Evolutionary conservation across 2,113 vertebrate genomes (phyloP), one percentile per base, ranked within the genome.

Genomic region (Psettodes erumei): DNA sequence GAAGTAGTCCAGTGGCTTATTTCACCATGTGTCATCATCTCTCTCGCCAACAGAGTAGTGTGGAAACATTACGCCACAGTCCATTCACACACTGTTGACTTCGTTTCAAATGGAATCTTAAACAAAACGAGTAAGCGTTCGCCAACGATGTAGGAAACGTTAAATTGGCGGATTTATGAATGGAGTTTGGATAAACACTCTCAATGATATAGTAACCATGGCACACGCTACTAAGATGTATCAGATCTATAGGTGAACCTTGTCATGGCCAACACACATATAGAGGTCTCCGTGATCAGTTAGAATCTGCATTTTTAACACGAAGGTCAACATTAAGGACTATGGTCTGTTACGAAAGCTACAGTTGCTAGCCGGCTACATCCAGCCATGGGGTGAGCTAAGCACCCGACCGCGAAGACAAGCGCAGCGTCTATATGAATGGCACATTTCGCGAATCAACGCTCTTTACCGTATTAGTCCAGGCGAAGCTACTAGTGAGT

Each of bases 381-480:
- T n/a, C n/a, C n/a, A 12, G 11, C 38, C 3, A 16, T 33, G 5
- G 2, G 13, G n/a, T 11, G 0, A 30, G 55, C 21, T 5, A 1
- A 23, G n/a, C 23, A 6, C 3, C 30, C 7, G 11, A 3, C 27
- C 3, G 9, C 5, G 13, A 68, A 48, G 40, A 6, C 35, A n/a
- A 27, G 8, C 15, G 9, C 3, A 30, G 0, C 32, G 2, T 4
- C 5, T 21, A 15, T 32, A 21, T 27, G 15, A 11, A 35, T 7
- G n/a, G 0, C 16, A 45, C 1, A 47, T 8, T 9, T 50, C 2
- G 4, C 1, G 0, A 45, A 5, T 10, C 9, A 62, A 63, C 5
- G 11, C 2, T 19, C 1, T 35, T 78, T 88, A 95, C 94, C 94
- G 90, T 15, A 64, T 28, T 0, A 93, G 8, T 2, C 77, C 64